Conservation (phyloP, 1,140 invertebrate genomes). For the Halyomorpha halys region DNA sequence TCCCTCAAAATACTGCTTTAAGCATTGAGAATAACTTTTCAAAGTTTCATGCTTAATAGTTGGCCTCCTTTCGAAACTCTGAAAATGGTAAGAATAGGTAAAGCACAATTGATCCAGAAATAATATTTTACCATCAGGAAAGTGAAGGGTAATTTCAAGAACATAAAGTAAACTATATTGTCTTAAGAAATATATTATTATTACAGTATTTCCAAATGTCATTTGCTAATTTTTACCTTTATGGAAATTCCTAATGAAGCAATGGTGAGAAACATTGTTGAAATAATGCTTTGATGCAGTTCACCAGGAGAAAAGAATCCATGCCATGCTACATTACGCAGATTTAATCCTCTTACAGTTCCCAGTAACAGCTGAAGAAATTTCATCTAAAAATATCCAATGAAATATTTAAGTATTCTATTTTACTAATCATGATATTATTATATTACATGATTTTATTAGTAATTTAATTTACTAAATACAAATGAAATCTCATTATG, state of each 20-base stretch:
- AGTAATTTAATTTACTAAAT: too few relatives aligned
- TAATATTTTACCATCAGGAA: too few relatives aligned
- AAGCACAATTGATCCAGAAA: too few relatives aligned
- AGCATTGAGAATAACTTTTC: not conserved
- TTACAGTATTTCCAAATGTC: too few relatives aligned
- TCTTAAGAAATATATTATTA: too few relatives aligned
- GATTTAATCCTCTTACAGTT: conserved; percentile 7
- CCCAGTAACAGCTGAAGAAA: conserved; percentile 4
- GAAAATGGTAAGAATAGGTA: too few relatives aligned
- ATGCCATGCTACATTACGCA: conserved; percentile 12
- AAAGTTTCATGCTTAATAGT: not conserved
- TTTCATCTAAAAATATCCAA: not conserved
- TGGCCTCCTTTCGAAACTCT: not conserved
- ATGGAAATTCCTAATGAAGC: not conserved
- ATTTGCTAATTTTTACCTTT: not conserved
- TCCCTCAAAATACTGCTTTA: not conserved
- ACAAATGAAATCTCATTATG: too few relatives aligned
- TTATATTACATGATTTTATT: too few relatives aligned
- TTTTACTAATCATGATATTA: too few relatives aligned
- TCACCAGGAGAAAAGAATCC: conserved; percentile 7
- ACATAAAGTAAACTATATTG: too few relatives aligned
- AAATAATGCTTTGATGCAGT: not conserved
- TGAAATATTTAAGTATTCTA: too few relatives aligned
- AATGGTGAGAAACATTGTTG: not conserved
- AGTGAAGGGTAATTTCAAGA: too few relatives aligned